Evolutionary conservation across 2,888 invertebrate species (phyloP).

Genomic region (Mythimna loreyi): DNA sequence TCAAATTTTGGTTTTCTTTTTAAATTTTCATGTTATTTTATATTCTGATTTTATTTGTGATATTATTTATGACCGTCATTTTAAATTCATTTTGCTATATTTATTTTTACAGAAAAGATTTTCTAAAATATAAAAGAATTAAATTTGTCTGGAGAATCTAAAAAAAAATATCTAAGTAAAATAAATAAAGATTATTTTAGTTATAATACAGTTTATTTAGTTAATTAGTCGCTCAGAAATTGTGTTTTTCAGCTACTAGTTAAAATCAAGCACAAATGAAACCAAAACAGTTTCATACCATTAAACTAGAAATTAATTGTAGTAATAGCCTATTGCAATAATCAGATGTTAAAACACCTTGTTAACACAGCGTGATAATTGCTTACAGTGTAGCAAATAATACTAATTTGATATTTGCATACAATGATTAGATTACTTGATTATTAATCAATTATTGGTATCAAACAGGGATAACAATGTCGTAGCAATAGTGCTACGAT

Average conservation of each 20-base stretch:
- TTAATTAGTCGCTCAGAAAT: background rate
- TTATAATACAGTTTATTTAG: background rate
- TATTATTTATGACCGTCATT: too few species aligned
- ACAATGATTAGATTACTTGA: constrained; percentile 51
- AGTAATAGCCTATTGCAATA: constrained; percentile 9
- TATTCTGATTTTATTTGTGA: too few species aligned
- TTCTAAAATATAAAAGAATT: too few species aligned
- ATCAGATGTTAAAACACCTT: constrained; percentile 37
- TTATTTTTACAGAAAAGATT: too few species aligned
- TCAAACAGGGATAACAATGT: constrained; percentile 26
- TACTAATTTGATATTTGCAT: constrained; percentile 51
- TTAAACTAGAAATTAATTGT: constrained; percentile 27
- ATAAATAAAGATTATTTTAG: too few species aligned
- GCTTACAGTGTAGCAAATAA: constrained; percentile 43
- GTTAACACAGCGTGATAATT: constrained; percentile 42
- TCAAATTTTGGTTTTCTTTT: too few species aligned
- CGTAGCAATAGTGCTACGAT: constrained; percentile 39
- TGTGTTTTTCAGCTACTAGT: background rate
- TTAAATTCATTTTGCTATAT: too few species aligned
- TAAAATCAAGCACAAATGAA: background rate
- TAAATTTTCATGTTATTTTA: too few species aligned
- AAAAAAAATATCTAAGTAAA: too few species aligned
- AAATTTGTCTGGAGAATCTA: too few species aligned
- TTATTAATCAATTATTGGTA: constrained; percentile 58
- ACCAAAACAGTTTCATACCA: background rate